Conservation (phyloP, 2,888 invertebrate genomes). For the Strigamia transsilvanica region DNA sequence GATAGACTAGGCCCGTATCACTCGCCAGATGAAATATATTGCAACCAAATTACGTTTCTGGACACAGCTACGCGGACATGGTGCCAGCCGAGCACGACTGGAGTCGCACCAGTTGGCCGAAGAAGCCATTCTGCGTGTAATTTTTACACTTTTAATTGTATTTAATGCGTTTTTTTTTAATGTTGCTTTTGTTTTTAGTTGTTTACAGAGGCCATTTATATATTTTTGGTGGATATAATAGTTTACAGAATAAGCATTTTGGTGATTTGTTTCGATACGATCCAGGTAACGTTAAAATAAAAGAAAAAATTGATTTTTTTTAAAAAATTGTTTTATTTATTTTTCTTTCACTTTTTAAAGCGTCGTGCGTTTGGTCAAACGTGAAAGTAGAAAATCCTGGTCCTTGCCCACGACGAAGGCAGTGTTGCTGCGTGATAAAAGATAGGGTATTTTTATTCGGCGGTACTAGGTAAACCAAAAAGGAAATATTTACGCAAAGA, state of each 20-base stretch:
- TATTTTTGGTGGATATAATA: conserved; percentile 91
- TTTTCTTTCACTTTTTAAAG: neutral
- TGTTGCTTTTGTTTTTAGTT: conserved; percentile 68
- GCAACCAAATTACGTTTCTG: conserved; percentile 74
- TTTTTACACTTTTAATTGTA: conserved; percentile 60
- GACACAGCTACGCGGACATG: conserved; percentile 77
- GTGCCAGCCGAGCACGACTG: conserved; percentile 71
- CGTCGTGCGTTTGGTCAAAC: conserved; percentile 59
- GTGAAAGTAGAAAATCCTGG: conserved; percentile 61
- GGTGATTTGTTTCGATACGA: conserved; percentile 82
- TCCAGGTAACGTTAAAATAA: conserved; percentile 61
- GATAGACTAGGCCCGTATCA: conserved; percentile 74
- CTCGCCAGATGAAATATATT: conserved; percentile 77
- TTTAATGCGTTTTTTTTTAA: neutral
- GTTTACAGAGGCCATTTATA: conserved; percentile 79
- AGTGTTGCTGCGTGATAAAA: conserved; percentile 80
- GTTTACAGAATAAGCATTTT: conserved; percentile 77
- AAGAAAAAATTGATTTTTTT: too few species aligned
- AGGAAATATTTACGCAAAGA: neutral
- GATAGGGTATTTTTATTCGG: conserved; percentile 85
- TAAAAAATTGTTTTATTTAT: neutral
- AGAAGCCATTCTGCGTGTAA: conserved; percentile 92
- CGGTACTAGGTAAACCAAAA: conserved; percentile 77
- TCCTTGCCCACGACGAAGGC: conserved; percentile 68
- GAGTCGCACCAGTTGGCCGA: conserved; percentile 76